Base-by-base conservation (phyloP, 2,888 invertebrate genomes). In the Neocrepidodera transversa region DNA sequence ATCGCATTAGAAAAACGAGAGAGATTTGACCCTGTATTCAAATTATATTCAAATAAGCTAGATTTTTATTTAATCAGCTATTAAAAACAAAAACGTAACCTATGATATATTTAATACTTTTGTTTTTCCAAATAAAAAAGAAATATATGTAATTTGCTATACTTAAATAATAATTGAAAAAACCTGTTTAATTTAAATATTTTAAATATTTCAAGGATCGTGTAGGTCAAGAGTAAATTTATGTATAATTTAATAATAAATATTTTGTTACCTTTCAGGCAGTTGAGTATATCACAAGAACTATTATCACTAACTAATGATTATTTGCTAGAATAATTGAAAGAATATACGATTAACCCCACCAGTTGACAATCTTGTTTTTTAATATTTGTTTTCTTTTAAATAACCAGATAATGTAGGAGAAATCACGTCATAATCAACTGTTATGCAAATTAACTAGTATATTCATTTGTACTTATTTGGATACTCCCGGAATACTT, bases 281-380 rank as follows among this genome's bases (percentile, higher is more conserved):
- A 51, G 40, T 51, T 40, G 51, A 51, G 23, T 17, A 38, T 51
- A 40, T 51, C 51, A 51, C 51, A 40, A 18, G 11, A 40, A 30
- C 28, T 10, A 11, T 40, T 11, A 40, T 28, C 28, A 40, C 28
- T 28, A 13, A 51, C 51, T 51, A n/a, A 40, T n/a, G 10, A 40
- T n/a, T 38, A 2, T 6, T 28, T 28, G 2, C 13, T 17, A 38
- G 14, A 8, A 16, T 17, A 3, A 2, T 38, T 38, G 2, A 38
- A 2, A 38, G 35, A 38, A 38, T 38, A 38, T 38, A 38, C 16
- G 10, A 38, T 38, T 17, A 17, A 38, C 38, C 38, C 38, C 38
- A 6, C 38, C 38, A 38, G 17, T 38, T 17, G 17, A 38, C 17
- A 38, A 38, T 38, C 17, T 17, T 38, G 38, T 38, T 17, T 38